Evolutionary conservation across 1,140 invertebrate species (phyloP).

Genomic region (Aphidius ervi): DNA sequence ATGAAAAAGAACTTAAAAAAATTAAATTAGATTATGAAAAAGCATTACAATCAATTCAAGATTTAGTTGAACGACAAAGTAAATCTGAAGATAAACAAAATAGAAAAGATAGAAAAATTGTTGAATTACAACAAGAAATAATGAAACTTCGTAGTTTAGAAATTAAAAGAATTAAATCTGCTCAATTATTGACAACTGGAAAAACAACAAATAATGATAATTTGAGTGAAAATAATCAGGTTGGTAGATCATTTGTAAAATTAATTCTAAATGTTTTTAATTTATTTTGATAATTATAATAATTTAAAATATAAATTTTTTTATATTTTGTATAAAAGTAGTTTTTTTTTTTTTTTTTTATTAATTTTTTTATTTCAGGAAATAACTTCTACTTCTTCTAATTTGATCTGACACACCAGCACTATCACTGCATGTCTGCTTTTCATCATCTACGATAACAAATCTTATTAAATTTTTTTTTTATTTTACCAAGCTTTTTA

Average conservation of each 20-base stretch:
- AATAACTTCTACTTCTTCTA: constrained; percentile 29
- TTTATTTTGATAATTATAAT: not conserved
- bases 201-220: constrained; percentile 19
- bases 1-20: constrained; percentile 37
- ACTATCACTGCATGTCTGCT: constrained; percentile 34
- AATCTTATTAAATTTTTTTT: not conserved
- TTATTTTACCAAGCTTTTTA: not conserved
- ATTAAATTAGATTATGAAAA: constrained; percentile 41
- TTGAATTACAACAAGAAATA: constrained; percentile 38
- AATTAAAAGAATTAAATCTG: not conserved
- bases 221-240: constrained; percentile 31
- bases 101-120: constrained; percentile 41
- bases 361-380: constrained; percentile 42
- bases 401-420: constrained; percentile 29
- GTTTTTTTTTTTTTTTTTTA: constrained; percentile 27
- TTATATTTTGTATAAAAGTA: too few relatives aligned
- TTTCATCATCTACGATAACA: constrained; percentile 19
- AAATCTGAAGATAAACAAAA: constrained; percentile 34
- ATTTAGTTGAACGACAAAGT: constrained; percentile 42
- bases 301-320: too few relatives aligned
- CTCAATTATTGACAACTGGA: constrained; percentile 21
- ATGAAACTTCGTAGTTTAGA: constrained; percentile 30
- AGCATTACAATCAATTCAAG: constrained; percentile 46
- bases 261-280: not conserved
- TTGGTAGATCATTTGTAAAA: constrained; percentile 28